Conservation (phyloP, 1,140 invertebrate genomes). For the Probaryconus sp. region DNA sequence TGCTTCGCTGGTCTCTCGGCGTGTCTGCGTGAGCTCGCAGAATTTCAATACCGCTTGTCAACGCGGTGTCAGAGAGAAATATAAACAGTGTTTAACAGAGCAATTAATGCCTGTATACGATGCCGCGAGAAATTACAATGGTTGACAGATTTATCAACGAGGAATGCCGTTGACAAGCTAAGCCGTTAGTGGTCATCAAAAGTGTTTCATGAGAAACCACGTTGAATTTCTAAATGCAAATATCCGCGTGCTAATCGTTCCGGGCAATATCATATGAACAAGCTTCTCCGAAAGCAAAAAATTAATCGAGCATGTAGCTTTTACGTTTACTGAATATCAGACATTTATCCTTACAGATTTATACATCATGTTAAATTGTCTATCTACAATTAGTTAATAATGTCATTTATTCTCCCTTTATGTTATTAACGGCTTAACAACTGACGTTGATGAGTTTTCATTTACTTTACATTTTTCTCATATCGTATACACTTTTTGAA, state of each 20-base stretch:
- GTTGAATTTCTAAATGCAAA: conserved; percentile 22
- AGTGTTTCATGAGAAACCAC: conserved; percentile 21
- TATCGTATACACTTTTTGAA: too few relatives aligned
- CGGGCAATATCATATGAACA: conserved; percentile 4
- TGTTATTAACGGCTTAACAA: too few relatives aligned
- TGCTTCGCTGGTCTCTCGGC: conserved; percentile 31
- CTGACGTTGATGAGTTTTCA: too few relatives aligned
- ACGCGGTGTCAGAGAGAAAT: conserved; percentile 21
- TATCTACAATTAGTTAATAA: too few relatives aligned
- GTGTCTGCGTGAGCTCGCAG: background rate
- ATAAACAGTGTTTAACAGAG: conserved; percentile 43
- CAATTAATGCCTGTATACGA: conserved; percentile 34
- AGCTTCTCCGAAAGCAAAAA: conserved; percentile 14
- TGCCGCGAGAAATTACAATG: conserved; percentile 31
- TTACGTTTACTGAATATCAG: background rate
- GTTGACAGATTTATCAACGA: conserved; percentile 24
- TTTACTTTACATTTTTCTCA: too few relatives aligned
- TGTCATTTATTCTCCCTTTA: too few relatives aligned
- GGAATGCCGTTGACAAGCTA: conserved; percentile 30
- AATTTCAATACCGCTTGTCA: conserved; percentile 36
- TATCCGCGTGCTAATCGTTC: conserved; percentile 8
- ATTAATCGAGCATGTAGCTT: conserved; percentile 5
- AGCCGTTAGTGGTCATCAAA: conserved; percentile 17
- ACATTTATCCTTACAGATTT: too few relatives aligned
- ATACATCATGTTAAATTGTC: too few relatives aligned